Evolutionary conservation across 2,113 vertebrate species (phyloP), one percentile per base, ranked within the genome.

Genomic region (Rhipidura dahli): DNA sequence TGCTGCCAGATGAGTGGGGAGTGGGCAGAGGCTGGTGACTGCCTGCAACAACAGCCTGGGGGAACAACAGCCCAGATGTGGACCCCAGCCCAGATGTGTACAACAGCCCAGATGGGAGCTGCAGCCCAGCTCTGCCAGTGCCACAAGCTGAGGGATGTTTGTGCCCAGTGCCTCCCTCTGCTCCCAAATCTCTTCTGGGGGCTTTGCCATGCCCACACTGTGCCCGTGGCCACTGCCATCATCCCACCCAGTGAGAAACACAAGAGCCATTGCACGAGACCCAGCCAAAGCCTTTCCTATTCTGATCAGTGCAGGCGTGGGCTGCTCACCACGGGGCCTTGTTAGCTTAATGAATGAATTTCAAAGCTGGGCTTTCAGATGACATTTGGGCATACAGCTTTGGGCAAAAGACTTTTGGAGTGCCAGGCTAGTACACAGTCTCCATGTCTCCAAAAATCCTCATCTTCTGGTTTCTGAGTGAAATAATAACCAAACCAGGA

Each of bases 231-330:
- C 59, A 28, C 40, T 14, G 5, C 71, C 15, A 1, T 15, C 5
- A 3, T 44, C 51, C 40, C 42, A 44, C 47, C n/a, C 6, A 3
- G 11, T 0, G 5, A 59, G 35, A 50, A 81, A 78, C 51, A 24
- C 0, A 2, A 28, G 45, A 73, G 35, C 72, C 83, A 56, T 26
- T 5, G 2, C 77, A 49, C 0, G 0, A 66, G 78, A 84, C 37
- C 47, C 65, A 61, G 65, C 70, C 19, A 4, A 42, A 88, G 51
- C 70, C n/a, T 64, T 81, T 92, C 51, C 35, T 12, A 4, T 56
- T 68, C 33, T 0, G 7, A 44, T 21, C 2, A 0, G 21, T 0
- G 0, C 37, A 61, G 69, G 42, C 1, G 1, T 39, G 33, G 87
- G 33, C 85, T 94, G 78, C 83, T 90, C 66, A 68, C 51, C 11